A percentile compares a stretch with the other conserved stretches of the same genome.
Conservation (phyloP, 2,888 invertebrate genomes). For the Lycophotia porphyrea region DNA sequence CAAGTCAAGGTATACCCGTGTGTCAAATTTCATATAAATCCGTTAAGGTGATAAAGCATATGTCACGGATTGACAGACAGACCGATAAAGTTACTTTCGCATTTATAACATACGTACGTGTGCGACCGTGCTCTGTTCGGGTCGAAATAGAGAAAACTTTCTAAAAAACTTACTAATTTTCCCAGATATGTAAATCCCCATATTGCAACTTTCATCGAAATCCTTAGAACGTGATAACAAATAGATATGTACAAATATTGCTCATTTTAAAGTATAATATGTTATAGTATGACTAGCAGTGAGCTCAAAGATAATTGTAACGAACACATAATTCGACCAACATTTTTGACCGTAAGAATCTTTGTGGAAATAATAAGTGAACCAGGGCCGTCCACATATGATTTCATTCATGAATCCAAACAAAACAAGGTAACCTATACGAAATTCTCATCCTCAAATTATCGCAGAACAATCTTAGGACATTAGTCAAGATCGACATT, state of each 20-base stretch:
- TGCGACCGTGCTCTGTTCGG: too few relatives aligned
- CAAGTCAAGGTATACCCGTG: not conserved
- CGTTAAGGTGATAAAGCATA: not conserved
- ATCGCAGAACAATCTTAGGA: constrained; percentile 61
- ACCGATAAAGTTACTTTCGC: not conserved
- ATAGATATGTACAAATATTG: too few relatives aligned
- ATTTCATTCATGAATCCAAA: constrained; percentile 42
- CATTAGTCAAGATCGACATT: constrained; percentile 66
- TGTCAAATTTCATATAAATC: not conserved
- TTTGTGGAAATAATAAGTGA: not conserved
- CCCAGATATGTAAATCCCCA: too few relatives aligned
- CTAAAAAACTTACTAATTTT: too few relatives aligned
- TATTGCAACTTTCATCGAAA: too few relatives aligned
- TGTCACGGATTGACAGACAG: not conserved
- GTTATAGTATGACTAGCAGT: not conserved
- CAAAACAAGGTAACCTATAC: constrained; percentile 36
- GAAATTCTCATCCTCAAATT: constrained; percentile 47
- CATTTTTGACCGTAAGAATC: not conserved
- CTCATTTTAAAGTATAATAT: too few relatives aligned
- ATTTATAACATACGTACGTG: not conserved
- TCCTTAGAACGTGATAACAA: too few relatives aligned
- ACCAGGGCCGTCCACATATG: not conserved
- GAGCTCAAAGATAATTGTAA: not conserved
- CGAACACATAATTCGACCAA: not conserved
- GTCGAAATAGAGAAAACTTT: too few relatives aligned